Conservation (phyloP, 2,888 invertebrate genomes). For the Dendrolimus pini region DNA sequence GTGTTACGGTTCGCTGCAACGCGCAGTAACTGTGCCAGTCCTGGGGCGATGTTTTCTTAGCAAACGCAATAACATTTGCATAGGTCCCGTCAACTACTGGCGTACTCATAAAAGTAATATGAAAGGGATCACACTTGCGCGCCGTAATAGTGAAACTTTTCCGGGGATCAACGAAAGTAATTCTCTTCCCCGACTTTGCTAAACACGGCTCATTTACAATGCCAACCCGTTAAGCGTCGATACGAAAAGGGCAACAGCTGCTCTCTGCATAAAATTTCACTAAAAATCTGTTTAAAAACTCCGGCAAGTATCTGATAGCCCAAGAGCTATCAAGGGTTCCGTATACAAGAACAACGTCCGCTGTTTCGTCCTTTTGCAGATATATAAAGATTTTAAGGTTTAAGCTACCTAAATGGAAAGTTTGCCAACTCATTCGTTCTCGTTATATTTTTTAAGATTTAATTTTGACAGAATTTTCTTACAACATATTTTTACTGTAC, state of each 20-base stretch:
- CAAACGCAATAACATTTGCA: constrained; percentile 65
- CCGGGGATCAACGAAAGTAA: constrained; percentile 50
- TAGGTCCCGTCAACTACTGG: constrained; percentile 59
- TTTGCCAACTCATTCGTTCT: too few relatives aligned
- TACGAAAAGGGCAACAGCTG: constrained; percentile 26
- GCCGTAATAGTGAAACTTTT: constrained; percentile 55
- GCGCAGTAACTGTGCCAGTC: constrained; percentile 13
- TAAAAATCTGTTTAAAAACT: constrained; percentile 13
- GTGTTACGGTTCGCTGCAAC: constrained; percentile 9
- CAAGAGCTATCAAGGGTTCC: too few relatives aligned
- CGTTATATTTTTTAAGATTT: too few relatives aligned
- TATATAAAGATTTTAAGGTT: too few relatives aligned
- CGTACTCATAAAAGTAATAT: constrained; percentile 58
- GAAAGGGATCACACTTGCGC: constrained; percentile 57
- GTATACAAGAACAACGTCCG: too few relatives aligned
- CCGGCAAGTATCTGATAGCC: background rate
- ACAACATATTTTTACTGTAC: too few relatives aligned
- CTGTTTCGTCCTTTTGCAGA: too few relatives aligned
- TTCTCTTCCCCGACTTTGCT: constrained; percentile 41
- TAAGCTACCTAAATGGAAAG: too few relatives aligned
- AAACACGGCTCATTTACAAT: constrained; percentile 41
- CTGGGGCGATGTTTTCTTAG: constrained; percentile 39
- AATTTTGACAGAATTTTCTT: too few relatives aligned
- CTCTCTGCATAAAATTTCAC: constrained; percentile 23
- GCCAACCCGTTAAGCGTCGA: constrained; percentile 28